A percentile compares a stretch with the other conserved stretches of the same genome.
phyloP scores from a whole-genome alignment of 2,113 vertebrate species.

The Mixornis gularis region DNA sequence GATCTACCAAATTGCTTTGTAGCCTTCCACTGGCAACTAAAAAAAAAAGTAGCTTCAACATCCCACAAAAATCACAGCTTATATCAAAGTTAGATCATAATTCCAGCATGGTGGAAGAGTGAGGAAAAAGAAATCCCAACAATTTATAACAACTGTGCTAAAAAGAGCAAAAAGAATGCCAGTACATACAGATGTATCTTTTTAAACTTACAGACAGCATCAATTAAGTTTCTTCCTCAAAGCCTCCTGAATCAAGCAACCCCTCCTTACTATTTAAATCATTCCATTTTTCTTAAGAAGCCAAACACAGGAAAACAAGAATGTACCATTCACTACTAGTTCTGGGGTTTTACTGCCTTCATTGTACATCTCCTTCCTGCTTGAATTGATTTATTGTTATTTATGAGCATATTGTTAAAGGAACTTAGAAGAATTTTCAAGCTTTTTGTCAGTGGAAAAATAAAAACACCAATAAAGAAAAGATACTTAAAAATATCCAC shows the following conservation, averaged over 20 bases:
- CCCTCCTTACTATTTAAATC: not conserved
- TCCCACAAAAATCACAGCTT: not conserved
- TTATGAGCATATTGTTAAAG: not conserved
- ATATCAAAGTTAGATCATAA: not conserved
- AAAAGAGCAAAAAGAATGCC: not conserved
- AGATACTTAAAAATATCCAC: not conserved
- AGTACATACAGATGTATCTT: not conserved
- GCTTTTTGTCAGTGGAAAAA: not conserved
- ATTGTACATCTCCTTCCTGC: not conserved
- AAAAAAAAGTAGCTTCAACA: not conserved
- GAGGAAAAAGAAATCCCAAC: not conserved
- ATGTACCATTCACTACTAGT: not conserved
- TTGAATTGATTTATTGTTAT: not conserved
- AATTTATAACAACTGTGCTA: not conserved
- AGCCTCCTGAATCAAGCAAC: not conserved
- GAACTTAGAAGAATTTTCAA: not conserved
- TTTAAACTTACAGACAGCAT: not conserved
- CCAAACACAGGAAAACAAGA: not conserved
- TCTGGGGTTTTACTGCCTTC: not conserved
- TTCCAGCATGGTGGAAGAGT: not conserved
- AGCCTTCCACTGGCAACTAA: not conserved
- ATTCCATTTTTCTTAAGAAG: not conserved
- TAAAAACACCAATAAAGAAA: not conserved
- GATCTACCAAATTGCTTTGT: not conserved
- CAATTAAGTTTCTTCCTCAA: not conserved